A percentile compares a stretch with the other conserved stretches of the same genome.
phyloP scores from a whole-genome alignment of 2,888 invertebrate genomes.

The Trichopria drosophilae region DNA sequence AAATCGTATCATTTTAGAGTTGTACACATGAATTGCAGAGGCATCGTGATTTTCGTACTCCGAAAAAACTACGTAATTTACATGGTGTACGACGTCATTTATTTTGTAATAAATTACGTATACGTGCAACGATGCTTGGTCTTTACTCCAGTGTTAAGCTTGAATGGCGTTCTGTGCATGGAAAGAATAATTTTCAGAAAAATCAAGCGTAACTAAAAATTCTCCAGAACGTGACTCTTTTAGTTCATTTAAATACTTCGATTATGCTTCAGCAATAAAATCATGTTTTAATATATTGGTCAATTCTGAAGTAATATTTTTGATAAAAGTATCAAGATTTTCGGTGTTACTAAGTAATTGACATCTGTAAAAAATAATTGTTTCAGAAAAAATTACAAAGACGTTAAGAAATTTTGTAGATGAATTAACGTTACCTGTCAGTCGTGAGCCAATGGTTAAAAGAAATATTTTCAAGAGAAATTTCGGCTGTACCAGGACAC shows the following conservation, averaged over 20 bases:
- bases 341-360: neutral
- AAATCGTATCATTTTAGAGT: neutral
- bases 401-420: too few relatives aligned
- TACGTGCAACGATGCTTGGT: neutral
- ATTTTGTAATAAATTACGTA: neutral
- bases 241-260: neutral
- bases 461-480: too few relatives aligned
- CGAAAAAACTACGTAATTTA: conserved; percentile 1
- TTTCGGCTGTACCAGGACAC: conserved; percentile 5
- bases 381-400: too few relatives aligned
- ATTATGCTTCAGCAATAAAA: neutral
- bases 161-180: neutral
- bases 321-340: neutral
- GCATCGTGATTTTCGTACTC: conserved; percentile 1
- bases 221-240: neutral
- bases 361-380: neutral
- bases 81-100: neutral
- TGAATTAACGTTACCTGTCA: too few relatives aligned
- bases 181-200: conserved; percentile 1
- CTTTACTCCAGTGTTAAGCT: neutral
- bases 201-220: conserved; percentile 2
- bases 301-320: neutral
- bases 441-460: too few relatives aligned
- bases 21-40: neutral
- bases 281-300: neutral